These are phyloP conservation scores for Sphaerophoria rueppellii DNA, from an alignment of 2,888 invertebrate species.

Conservation along the genomic window DNA sequence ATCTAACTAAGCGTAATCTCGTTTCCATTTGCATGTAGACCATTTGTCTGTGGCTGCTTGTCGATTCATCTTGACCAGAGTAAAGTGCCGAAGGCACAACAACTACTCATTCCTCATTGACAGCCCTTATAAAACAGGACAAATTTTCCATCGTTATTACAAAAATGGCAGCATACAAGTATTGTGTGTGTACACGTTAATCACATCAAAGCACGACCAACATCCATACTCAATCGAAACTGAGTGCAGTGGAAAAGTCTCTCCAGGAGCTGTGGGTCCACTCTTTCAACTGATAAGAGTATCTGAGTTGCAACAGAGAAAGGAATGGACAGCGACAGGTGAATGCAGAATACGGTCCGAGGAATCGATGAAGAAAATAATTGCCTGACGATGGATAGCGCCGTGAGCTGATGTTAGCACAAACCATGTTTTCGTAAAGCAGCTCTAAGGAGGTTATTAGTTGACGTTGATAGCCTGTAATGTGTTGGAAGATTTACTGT, in stretches of 20 bases:
- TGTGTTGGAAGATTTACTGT: not conserved
- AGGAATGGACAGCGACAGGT: constrained; percentile 55
- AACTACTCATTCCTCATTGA: constrained; percentile 67
- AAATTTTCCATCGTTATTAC: constrained; percentile 7
- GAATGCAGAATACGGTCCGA: constrained; percentile 43
- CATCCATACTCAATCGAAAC: constrained; percentile 42
- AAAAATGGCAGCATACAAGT: constrained; percentile 14
- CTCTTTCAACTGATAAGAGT: constrained; percentile 68
- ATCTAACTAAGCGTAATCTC: not conserved
- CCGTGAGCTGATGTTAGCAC: not conserved
- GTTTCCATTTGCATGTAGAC: constrained; percentile 41
- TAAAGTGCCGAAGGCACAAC: constrained; percentile 67
- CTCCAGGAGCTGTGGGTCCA: constrained; percentile 57
- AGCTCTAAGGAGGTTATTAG: constrained; percentile 65
- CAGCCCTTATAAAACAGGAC: constrained; percentile 55
- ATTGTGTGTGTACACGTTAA: constrained; percentile 61
- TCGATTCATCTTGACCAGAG: constrained; percentile 60
- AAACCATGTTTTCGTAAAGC: constrained; percentile 30
- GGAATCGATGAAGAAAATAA: constrained; percentile 30
- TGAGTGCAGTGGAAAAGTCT: constrained; percentile 50
- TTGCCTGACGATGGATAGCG: constrained; percentile 43
- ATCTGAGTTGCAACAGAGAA: constrained; percentile 28
- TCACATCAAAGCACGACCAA: constrained; percentile 51
- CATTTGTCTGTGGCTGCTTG: constrained; percentile 55
- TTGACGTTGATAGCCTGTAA: constrained; percentile 55